phyloP scores from a whole-genome alignment of 2,113 vertebrate genomes.

The Pseudorasbora parva region DNA sequence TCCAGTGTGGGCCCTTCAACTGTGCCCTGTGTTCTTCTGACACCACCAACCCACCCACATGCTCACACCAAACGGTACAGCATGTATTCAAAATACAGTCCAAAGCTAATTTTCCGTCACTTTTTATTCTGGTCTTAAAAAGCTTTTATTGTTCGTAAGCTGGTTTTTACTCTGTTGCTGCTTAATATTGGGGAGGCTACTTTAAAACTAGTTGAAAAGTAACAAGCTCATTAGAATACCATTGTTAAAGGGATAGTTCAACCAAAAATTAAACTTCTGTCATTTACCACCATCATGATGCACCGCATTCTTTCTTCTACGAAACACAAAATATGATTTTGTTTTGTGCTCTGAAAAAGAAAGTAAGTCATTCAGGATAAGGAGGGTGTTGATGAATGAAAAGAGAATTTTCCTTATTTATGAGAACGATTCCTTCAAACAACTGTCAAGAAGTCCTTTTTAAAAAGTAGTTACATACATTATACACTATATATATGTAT shows the following conservation, averaged over 20 bases:
- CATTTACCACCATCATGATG: background rate
- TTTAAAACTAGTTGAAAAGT: background rate
- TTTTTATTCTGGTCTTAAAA: conserved; percentile 60
- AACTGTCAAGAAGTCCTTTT: background rate
- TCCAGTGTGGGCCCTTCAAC: background rate
- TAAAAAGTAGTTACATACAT: background rate
- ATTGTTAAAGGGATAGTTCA: background rate
- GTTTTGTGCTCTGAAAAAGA: background rate
- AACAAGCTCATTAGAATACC: background rate
- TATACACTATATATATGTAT: no score
- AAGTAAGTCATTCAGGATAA: background rate
- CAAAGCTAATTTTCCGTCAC: conserved; percentile 20
- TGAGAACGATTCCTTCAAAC: background rate
- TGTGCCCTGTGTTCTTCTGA: conserved; percentile 32
- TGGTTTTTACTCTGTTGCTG: background rate
- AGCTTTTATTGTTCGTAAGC: background rate
- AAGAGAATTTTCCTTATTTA: background rate
- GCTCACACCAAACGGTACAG: conserved; percentile 1
- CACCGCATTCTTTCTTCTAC: background rate
- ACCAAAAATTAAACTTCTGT: background rate
- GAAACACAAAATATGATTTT: background rate
- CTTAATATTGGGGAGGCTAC: background rate
- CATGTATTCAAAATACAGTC: conserved; percentile 6
- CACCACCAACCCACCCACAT: conserved; percentile 4
- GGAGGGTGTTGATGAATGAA: background rate